Evolutionary conservation across 1,140 invertebrate species (phyloP).

Genomic region (Glossosoma conforme): DNA sequence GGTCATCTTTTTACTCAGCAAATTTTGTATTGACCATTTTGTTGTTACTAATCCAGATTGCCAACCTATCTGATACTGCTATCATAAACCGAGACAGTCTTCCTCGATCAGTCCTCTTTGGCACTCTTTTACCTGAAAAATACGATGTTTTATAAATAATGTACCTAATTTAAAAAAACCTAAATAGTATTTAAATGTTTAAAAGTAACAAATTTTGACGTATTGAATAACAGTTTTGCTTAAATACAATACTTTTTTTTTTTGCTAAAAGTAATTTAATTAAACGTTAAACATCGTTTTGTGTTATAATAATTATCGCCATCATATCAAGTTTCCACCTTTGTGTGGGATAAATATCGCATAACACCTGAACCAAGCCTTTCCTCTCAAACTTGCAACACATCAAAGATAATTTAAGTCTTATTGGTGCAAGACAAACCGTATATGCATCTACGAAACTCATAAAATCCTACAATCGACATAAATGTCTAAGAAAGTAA

Average conservation of each 20-base stretch:
- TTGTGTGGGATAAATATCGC: too few relatives aligned
- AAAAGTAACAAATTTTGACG: neutral
- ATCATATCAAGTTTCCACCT: too few relatives aligned
- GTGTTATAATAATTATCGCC: neutral
- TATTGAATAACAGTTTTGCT: neutral
- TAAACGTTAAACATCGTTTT: neutral
- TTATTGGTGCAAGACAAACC: too few relatives aligned
- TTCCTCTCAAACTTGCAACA: too few relatives aligned
- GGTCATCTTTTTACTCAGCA: neutral
- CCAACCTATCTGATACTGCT: constrained; percentile 45
- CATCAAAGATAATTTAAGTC: too few relatives aligned
- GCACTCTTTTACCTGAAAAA: constrained; percentile 41
- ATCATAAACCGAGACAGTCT: constrained; percentile 46
- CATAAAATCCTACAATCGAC: too few relatives aligned
- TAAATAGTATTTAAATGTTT: neutral
- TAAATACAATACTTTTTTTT: neutral
- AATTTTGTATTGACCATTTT: neutral
- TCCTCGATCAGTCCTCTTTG: constrained; percentile 39
- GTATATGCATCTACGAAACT: too few relatives aligned
- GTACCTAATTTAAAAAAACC: neutral
- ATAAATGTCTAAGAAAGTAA: too few relatives aligned
- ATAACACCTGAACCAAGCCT: too few relatives aligned
- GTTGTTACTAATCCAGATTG: constrained; percentile 40
- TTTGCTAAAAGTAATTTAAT: neutral
- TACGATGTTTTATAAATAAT: neutral